Conservation (phyloP, 2,113 vertebrate species). For the Vanacampus margaritifer region DNA sequence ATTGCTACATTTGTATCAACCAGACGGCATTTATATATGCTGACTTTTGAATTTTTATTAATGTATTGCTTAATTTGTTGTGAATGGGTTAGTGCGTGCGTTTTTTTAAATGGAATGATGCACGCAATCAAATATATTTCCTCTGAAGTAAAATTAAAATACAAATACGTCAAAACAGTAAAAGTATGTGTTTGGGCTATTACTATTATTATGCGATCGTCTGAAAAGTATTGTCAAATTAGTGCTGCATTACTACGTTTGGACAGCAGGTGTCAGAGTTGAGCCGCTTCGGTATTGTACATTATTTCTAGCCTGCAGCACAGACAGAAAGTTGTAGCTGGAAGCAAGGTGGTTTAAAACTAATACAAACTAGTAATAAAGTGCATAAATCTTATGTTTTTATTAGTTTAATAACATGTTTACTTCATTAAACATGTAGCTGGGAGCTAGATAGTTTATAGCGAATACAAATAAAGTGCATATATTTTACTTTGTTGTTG, state of each 20-base stretch:
- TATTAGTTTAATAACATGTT: too few species aligned
- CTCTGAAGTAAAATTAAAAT: neutral
- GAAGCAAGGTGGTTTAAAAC: neutral
- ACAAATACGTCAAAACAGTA: neutral
- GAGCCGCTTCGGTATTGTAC: neutral
- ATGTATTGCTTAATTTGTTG: neutral
- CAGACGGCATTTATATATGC: neutral
- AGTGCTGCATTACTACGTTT: neutral
- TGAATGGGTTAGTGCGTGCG: neutral
- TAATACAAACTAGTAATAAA: neutral
- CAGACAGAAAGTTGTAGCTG: neutral
- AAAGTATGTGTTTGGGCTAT: neutral
- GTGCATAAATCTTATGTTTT: too few species aligned
- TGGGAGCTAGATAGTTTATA: too few species aligned
- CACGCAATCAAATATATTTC: neutral
- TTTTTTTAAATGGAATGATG: neutral
- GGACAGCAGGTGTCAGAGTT: conserved; percentile 53
- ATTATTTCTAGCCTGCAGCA: neutral
- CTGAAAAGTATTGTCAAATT: neutral
- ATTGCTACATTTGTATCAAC: neutral
- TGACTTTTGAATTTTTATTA: neutral
- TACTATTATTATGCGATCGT: neutral
- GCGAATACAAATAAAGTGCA: too few species aligned
- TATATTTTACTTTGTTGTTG: too few species aligned
- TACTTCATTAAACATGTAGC: too few species aligned